Percentiles rank a stretch among this genome's conserved stretches.
These are phyloP conservation scores for Fragum sueziense DNA, from an alignment of 2,888 invertebrate genomes.

Conservation along the genomic window DNA sequence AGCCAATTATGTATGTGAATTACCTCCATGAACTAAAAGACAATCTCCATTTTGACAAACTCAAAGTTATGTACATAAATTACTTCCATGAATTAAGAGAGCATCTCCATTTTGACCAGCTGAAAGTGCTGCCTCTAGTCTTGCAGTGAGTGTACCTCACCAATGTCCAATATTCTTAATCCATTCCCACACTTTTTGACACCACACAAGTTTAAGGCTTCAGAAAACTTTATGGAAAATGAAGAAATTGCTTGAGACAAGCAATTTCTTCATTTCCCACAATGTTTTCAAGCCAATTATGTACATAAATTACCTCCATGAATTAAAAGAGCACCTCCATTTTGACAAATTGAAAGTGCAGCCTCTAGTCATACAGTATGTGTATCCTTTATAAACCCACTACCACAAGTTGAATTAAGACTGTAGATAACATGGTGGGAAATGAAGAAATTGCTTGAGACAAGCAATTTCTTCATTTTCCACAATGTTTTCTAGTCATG, in stretches of 20 bases:
- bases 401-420: too few relatives aligned
- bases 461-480: background rate
- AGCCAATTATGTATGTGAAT: constrained; percentile 97
- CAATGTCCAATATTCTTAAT: too few relatives aligned
- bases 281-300: too few relatives aligned
- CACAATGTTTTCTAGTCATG: background rate
- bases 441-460: too few relatives aligned
- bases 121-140: constrained; percentile 94
- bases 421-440: too few relatives aligned
- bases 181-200: too few relatives aligned
- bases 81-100: constrained; percentile 95
- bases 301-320: constrained; percentile 95
- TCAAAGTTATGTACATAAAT: constrained; percentile 99
- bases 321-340: constrained; percentile 93
- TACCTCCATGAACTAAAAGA: constrained; percentile 95
- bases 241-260: too few relatives aligned
- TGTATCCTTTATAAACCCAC: too few relatives aligned
- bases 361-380: constrained; percentile 94
- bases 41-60: constrained; percentile 93
- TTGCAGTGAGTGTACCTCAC: constrained; percentile 90
- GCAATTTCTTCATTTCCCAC: too few relatives aligned
- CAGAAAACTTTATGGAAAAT: too few relatives aligned
- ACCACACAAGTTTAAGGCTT: too few relatives aligned
- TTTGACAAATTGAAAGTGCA: constrained; percentile 96
- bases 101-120: constrained; percentile 93